phyloP scores from a whole-genome alignment of 2,797 vertebrate species.

The Diplodus sargus region DNA sequence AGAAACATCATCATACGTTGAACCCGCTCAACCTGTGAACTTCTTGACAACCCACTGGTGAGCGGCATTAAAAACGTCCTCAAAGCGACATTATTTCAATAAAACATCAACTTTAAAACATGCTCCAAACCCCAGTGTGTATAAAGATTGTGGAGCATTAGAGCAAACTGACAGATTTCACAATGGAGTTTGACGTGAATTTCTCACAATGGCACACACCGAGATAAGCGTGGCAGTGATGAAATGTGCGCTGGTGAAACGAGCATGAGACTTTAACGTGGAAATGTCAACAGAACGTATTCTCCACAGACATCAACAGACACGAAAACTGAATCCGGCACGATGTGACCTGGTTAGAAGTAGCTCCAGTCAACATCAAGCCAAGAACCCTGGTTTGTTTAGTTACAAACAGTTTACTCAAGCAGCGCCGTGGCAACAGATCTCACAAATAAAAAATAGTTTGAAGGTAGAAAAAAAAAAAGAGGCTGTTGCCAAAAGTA shows the following conservation, averaged over 20 bases:
- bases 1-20: neutral
- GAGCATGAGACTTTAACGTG: constrained; percentile 18
- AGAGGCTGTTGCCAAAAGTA: neutral
- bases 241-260: constrained; percentile 51
- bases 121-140: neutral
- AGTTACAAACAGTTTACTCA: neutral
- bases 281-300: constrained; percentile 27
- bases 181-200: constrained; percentile 54
- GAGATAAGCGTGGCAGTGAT: constrained; percentile 54
- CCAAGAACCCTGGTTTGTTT: constrained; percentile 11
- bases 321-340: constrained; percentile 14
- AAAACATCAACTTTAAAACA: constrained; percentile 28
- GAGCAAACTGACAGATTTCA: constrained; percentile 47
- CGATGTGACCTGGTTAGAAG: constrained; percentile 35
- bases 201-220: constrained; percentile 25
- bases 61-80: constrained; percentile 11
- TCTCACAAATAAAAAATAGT: constrained; percentile 2
- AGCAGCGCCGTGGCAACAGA: neutral
- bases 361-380: constrained; percentile 9
- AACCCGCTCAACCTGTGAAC: neutral
- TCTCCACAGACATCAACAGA: constrained; percentile 10
- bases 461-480: constrained; percentile 7
- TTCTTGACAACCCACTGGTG: neutral
- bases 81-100: neutral
- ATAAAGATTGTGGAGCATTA: constrained; percentile 5